Conservation (phyloP, 2,797 vertebrate species). For the Artibeus jamaicensis region DNA sequence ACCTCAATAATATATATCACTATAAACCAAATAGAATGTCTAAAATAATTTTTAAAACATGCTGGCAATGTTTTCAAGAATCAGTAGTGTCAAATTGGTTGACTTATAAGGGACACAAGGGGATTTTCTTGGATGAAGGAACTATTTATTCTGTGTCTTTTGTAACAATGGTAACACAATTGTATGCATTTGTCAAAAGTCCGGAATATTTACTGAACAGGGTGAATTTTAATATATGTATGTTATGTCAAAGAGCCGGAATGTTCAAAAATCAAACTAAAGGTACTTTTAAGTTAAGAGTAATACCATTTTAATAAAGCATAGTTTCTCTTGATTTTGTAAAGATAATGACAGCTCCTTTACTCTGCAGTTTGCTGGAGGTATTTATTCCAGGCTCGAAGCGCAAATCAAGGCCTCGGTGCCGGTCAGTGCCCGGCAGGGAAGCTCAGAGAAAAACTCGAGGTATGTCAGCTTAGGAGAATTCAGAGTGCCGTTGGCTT, state of each 20-base stretch:
- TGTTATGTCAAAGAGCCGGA: background rate
- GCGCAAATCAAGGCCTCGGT: constrained; percentile 89
- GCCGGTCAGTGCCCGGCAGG: constrained; percentile 86
- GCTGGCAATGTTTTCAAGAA: background rate
- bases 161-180: background rate
- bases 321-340: background rate
- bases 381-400: constrained; percentile 95
- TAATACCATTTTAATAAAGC: constrained; percentile 8
- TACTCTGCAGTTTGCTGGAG: constrained; percentile 89
- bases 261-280: constrained; percentile 27
- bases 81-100: background rate
- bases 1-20: background rate
- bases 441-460: constrained; percentile 88
- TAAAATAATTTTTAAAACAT: background rate
- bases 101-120: background rate
- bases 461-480: constrained; percentile 82
- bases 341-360: background rate
- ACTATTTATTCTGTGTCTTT: background rate
- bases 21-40: background rate
- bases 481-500: background rate
- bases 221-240: background rate
- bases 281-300: constrained; percentile 20
- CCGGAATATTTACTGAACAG: background rate
- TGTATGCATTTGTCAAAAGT: background rate
- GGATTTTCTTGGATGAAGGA: background rate